These are phyloP conservation scores for Megaceryle alcyon DNA, from an alignment of 2,797 vertebrate genomes.

Conservation along the genomic window DNA sequence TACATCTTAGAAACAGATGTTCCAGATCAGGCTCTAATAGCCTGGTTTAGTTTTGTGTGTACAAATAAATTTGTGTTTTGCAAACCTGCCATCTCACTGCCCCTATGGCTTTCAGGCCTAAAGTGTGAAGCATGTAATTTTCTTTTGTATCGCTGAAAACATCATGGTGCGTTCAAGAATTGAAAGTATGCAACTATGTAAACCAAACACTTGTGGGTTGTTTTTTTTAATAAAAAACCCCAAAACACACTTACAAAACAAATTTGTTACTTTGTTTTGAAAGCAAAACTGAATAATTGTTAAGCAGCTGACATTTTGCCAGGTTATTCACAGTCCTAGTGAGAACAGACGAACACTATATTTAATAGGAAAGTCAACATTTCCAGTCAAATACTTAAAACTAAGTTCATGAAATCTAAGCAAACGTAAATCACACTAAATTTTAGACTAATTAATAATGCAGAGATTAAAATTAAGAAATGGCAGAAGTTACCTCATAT, in stretches of 20 bases:
- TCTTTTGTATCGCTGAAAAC: not conserved
- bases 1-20: not conserved
- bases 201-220: not conserved
- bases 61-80: not conserved
- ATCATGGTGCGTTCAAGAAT: not conserved
- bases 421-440: not conserved
- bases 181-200: not conserved
- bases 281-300: not conserved
- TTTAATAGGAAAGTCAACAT: not conserved
- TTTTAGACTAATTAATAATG: not conserved
- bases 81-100: not conserved
- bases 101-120: not conserved
- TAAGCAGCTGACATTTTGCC: not conserved
- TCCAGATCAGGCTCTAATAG: not conserved
- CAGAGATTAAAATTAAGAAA: not conserved
- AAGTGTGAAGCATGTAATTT: not conserved
- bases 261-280: not conserved
- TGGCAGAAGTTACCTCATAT: not conserved
- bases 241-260: not conserved
- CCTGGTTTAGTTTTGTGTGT: not conserved
- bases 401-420: not conserved
- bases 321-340: not conserved
- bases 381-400: not conserved
- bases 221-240: fast-evolving
- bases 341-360: not conserved